Evolutionary conservation across 1,140 invertebrate species (phyloP).

Genomic region (Linepithema humile): DNA sequence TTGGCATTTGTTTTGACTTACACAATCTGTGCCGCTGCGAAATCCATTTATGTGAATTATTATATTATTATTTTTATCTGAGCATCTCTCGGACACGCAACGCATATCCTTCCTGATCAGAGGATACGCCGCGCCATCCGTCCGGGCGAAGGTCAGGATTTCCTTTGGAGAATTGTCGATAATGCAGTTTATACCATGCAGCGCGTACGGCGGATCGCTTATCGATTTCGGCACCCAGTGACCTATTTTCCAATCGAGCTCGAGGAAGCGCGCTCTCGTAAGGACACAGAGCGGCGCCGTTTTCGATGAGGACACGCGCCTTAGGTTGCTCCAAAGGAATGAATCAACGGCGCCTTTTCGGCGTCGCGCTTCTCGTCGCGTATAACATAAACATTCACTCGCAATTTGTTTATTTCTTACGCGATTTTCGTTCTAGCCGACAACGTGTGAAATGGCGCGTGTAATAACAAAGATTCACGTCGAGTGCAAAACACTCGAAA

Average conservation of each 20-base stretch:
- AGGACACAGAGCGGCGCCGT: conserved; percentile 2
- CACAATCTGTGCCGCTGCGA: too few species aligned
- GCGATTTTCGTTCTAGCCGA: neutral
- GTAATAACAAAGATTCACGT: neutral
- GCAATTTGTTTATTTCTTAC: neutral
- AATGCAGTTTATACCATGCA: conserved; percentile 54
- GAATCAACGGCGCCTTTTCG: neutral
- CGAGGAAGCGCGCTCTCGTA: conserved; percentile 31
- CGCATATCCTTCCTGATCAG: neutral
- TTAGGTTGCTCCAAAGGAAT: neutral
- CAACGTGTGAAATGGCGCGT: neutral
- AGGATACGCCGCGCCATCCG: conserved; percentile 18
- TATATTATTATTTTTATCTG: too few species aligned
- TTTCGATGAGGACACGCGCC: conserved; percentile 7
- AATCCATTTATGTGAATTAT: too few species aligned
- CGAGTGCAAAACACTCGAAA: neutral
- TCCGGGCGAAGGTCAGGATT: conserved; percentile 40
- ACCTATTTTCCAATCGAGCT: conserved; percentile 53
- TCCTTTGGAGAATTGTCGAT: conserved; percentile 50
- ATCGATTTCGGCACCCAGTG: conserved; percentile 51
- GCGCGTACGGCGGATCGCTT: conserved; percentile 32
- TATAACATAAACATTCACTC: neutral
- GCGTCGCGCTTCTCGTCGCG: neutral
- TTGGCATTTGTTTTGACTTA: too few species aligned
- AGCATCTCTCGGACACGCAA: too few species aligned